A percentile compares a stretch with the other conserved stretches of the same genome.
Evolutionary conservation across 2,888 invertebrate species (phyloP).

Genomic region (Ophion slaviceki): DNA sequence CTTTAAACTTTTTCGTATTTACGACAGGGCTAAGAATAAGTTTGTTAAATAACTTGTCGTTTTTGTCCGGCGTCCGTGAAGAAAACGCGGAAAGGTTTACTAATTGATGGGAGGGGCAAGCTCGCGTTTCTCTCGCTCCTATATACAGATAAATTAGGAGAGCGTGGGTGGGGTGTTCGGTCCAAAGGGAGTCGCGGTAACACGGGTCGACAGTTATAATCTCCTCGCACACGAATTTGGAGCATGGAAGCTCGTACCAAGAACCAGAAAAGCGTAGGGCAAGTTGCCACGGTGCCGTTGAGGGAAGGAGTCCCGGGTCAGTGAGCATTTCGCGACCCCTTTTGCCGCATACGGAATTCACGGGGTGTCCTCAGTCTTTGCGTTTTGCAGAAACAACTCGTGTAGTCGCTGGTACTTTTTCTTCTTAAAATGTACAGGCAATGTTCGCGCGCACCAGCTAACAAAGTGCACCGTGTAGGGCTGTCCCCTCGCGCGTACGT

Average conservation of each 20-base stretch:
- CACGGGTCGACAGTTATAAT: slow-evolving; percentile 76
- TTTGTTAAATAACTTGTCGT: no score
- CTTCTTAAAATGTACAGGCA: no score
- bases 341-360: slow-evolving; percentile 63
- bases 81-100: slow-evolving; percentile 26
- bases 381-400: neutral
- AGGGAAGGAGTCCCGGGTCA: slow-evolving; percentile 47
- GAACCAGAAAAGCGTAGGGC: slow-evolving; percentile 57
- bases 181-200: slow-evolving; percentile 67
- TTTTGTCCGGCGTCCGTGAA: neutral
- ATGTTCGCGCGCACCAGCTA: no score
- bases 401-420: no score
- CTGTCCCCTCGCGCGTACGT: no score
- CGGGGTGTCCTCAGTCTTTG: slow-evolving; percentile 52
- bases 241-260: slow-evolving; percentile 56
- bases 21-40: no score
- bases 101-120: slow-evolving; percentile 16
- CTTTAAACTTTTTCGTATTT: no score
- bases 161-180: slow-evolving; percentile 41
- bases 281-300: slow-evolving; percentile 29
- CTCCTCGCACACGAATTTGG: slow-evolving; percentile 65
- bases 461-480: no score
- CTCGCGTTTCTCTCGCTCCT: neutral
- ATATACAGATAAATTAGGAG: slow-evolving; percentile 13
- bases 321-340: slow-evolving; percentile 62